A percentile compares a stretch with the other conserved stretches of the same genome.
phyloP scores from a whole-genome alignment of 2,888 invertebrate species.

The Magallana nippona region DNA sequence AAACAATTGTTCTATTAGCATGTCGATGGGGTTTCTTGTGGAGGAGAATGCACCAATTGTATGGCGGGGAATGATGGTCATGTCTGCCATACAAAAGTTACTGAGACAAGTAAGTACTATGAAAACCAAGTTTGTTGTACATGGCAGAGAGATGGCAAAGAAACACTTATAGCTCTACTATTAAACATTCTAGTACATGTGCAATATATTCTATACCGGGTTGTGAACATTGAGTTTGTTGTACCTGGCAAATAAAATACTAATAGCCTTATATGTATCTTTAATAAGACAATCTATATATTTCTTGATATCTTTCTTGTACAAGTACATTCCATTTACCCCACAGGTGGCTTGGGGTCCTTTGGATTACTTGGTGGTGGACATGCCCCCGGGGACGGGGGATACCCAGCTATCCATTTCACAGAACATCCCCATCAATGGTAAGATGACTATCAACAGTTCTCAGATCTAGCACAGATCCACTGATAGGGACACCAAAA shows the following conservation, averaged over 20 bases:
- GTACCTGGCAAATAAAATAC: too few relatives aligned
- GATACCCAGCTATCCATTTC: conserved; percentile 95
- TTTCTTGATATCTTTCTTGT: neutral
- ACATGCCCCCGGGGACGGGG: conserved; percentile 98
- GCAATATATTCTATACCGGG: too few relatives aligned
- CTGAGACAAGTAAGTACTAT: conserved; percentile 83
- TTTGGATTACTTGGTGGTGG: conserved; percentile 92
- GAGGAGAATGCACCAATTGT: conserved; percentile 92
- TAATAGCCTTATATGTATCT: too few relatives aligned
- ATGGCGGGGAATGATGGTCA: conserved; percentile 98
- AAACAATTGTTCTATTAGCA: conserved; percentile 82
- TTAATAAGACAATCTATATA: neutral
- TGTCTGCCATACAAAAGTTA: conserved; percentile 94
- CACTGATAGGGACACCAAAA: too few relatives aligned
- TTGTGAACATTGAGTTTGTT: too few relatives aligned
- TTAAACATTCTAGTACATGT: too few relatives aligned
- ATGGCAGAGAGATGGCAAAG: too few relatives aligned
- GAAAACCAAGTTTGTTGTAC: neutral
- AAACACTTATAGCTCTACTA: too few relatives aligned
- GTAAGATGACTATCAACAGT: conserved; percentile 77
- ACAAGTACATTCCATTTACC: neutral
- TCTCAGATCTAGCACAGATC: too few relatives aligned
- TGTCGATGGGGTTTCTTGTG: conserved; percentile 97
- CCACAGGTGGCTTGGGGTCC: conserved; percentile 90
- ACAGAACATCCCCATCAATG: conserved; percentile 92